A percentile compares a stretch with the other conserved stretches of the same genome.
phyloP scores from a whole-genome alignment of 2,113 vertebrate genomes.

The Camelus dromedarius region DNA sequence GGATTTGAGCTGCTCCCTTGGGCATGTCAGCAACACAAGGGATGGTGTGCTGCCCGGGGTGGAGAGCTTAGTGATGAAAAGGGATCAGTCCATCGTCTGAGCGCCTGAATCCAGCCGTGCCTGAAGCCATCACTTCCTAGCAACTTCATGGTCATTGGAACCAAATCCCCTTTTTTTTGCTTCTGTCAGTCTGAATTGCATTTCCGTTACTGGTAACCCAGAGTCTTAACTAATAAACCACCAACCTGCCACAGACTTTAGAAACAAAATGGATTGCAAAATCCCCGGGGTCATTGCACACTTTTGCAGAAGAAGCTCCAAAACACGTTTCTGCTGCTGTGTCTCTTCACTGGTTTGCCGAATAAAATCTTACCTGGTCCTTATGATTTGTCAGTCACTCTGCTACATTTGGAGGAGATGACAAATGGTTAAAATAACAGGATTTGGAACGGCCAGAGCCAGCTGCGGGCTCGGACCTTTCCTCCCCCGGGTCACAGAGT shows the following conservation, averaged over 20 bases:
- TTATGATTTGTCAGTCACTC: accelerated
- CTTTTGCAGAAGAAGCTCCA: background rate
- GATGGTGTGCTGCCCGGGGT: background rate
- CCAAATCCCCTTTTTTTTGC: too few species aligned
- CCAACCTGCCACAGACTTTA: background rate
- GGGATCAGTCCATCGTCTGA: too few species aligned
- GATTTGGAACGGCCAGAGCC: background rate
- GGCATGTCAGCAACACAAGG: background rate
- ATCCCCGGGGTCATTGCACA: accelerated
- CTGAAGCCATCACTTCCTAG: background rate
- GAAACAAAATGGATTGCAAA: background rate
- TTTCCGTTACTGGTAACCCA: background rate
- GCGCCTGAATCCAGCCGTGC: background rate
- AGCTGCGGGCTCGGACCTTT: accelerated
- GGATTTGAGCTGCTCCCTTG: background rate
- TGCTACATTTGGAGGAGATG: background rate
- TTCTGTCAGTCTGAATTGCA: background rate
- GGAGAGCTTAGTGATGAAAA: background rate
- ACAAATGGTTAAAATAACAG: background rate
- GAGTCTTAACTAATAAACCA: background rate
- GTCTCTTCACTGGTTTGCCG: background rate
- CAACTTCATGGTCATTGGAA: background rate
- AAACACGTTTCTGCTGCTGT: accelerated
- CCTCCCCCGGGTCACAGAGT: background rate
- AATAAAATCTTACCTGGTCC: background rate